Evolutionary conservation across 2,797 vertebrate species (phyloP), one percentile per base, ranked within the genome.

Genomic region (Carcharodon carcharias): DNA sequence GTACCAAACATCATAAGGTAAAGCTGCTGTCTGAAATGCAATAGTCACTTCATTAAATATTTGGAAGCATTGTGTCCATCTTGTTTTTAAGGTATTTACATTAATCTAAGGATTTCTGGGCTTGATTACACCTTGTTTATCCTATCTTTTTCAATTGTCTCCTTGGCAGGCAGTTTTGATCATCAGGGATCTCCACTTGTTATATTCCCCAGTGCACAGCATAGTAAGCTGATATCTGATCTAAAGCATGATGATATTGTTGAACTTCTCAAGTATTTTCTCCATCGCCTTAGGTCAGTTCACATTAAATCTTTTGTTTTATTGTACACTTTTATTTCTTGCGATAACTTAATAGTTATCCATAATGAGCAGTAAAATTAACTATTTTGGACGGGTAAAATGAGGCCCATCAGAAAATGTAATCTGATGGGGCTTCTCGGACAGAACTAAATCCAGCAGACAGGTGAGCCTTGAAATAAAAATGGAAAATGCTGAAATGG

Each of bases 211-310:
- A 97, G 87, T 1, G 97, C 97, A 0, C 96, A 96, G 85, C 98
- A 98, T n/a, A 45, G 26, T 67, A 97, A 96, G 73, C 97, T 98
- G 3, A 26, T 96, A 5, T 96, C 97, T 7, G 96, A 97, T 1
- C 96, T 98, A 96, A 97, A 97, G 96, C 97, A 97, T 96, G 97
- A 97, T 95, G 97, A 98, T 96, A 97, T 98, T 96, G 97, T 97
- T 31, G 97, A 97, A 96, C 98, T 98, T 96, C 97, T 98, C 73
- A 96, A 96, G 65, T 98, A 98, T 97, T 98, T 98, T 94, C 97
- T 97, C 50, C 94, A 73, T 71, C 69, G 9, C 58, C 94, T 95
- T 77, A 14, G 94, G 94, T 95, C 50, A 77, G 94, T 95, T 95
- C 50, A 73, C 12, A 3, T 95, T 56, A 31, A 73, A 18, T 95